Percentiles rank a stretch among this genome's conserved stretches.
Evolutionary conservation across 2,797 vertebrate species (phyloP).

Genomic region (Phrynocephalus guinanensis): DNA sequence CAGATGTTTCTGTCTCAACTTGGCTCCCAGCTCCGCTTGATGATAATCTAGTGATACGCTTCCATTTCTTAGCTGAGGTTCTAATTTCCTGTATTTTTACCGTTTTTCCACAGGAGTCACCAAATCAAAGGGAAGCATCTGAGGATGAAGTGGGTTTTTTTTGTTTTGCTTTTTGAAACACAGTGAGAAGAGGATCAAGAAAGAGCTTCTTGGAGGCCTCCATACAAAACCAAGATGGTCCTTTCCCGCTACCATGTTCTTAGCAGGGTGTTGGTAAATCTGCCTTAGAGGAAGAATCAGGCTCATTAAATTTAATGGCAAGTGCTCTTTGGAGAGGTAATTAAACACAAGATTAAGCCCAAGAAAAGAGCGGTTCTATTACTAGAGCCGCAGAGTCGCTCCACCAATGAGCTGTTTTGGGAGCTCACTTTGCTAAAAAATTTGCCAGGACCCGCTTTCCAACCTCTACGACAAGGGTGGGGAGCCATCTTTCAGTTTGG

Average conservation of each 20-base stretch:
- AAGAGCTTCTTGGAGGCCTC: not conserved
- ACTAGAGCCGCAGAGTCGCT: not conserved
- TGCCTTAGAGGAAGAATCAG: not conserved
- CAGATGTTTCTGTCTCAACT: no score
- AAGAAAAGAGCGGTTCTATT: not conserved
- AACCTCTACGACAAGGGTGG: no score
- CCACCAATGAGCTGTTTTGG: not conserved
- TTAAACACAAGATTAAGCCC: not conserved
- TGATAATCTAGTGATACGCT: no score
- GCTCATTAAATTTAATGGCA: not conserved
- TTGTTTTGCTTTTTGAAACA: not conserved
- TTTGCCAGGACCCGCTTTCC: no score
- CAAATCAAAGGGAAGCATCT: not conserved
- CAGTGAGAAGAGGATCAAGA: not conserved
- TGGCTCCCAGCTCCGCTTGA: no score
- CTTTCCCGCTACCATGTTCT: not conserved
- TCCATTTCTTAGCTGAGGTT: no score
- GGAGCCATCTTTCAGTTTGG: no score
- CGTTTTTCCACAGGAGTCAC: not conserved
- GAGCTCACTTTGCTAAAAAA: no score
- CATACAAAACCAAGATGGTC: no score
- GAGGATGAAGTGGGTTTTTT: no score
- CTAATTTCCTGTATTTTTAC: no score
- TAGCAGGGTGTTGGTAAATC: not conserved
- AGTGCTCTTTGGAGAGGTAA: not conserved